Evolutionary conservation across 2,888 invertebrate genomes (phyloP).

Genomic region (Eristalis intricaria): DNA sequence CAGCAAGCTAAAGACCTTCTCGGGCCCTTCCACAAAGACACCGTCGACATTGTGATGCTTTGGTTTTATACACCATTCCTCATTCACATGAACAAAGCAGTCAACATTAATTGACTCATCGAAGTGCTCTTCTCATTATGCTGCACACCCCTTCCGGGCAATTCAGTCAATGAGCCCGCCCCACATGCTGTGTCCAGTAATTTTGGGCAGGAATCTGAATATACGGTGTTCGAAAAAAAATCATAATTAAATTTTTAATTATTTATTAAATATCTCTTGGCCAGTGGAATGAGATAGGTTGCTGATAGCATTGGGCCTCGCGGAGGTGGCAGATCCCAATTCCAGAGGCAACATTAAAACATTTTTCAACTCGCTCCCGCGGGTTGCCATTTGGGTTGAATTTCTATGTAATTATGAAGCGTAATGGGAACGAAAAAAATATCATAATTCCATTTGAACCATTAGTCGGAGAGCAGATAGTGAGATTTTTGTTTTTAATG

Average conservation of each 20-base stretch:
- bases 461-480: neutral
- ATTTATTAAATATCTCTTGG: constrained; percentile 10
- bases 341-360: neutral
- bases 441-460: neutral
- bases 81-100: constrained; percentile 19
- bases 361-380: neutral
- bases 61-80: neutral
- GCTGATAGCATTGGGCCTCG: neutral
- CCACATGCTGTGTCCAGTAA: neutral
- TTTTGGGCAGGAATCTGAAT: neutral
- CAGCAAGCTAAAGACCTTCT: neutral
- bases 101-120: constrained; percentile 50
- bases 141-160: neutral
- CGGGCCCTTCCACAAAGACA: neutral
- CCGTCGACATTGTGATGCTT: neutral
- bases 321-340: neutral
- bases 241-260: constrained; percentile 45
- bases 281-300: neutral
- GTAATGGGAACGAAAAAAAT: neutral
- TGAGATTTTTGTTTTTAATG: neutral
- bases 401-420: neutral
- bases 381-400: neutral
- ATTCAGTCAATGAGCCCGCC: constrained; percentile 2
- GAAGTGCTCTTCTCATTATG: constrained; percentile 49
- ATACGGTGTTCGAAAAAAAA: neutral